Conservation (phyloP, 2,888 invertebrate species). For the Candidula unifasciata region DNA sequence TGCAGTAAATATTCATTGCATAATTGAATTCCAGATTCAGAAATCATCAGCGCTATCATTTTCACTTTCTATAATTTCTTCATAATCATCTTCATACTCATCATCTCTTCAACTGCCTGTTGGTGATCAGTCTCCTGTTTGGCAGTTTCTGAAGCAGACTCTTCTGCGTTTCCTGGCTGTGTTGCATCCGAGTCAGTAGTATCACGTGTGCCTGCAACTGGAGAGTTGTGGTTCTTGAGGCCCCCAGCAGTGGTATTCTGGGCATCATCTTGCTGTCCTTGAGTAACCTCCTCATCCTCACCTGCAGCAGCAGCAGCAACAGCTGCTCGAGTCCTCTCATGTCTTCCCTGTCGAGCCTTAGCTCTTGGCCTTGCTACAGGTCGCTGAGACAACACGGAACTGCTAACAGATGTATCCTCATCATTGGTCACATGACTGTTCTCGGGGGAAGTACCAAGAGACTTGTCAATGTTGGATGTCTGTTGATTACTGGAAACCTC, state of each 20-base stretch:
- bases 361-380: conserved; percentile 23
- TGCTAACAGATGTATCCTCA: conserved; percentile 19
- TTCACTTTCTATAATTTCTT: conserved; percentile 56
- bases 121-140: neutral
- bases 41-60: conserved; percentile 55
- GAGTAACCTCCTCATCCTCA: neutral
- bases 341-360: neutral
- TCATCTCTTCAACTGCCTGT: conserved; percentile 33
- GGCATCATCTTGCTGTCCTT: neutral
- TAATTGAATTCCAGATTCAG: conserved; percentile 21
- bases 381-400: conserved; percentile 15
- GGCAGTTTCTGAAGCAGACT: neutral
- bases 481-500: neutral
- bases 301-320: neutral
- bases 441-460: neutral
- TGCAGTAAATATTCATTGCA: neutral
- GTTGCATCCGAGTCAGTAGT: neutral
- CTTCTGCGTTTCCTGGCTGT: neutral
- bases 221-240: neutral
- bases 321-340: neutral
- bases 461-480: neutral
- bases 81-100: conserved; percentile 56
- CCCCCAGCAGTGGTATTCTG: neutral
- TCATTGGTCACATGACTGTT: neutral
- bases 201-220: neutral